phyloP scores from a whole-genome alignment of 1,140 invertebrate species.

The Radopholus similis region DNA sequence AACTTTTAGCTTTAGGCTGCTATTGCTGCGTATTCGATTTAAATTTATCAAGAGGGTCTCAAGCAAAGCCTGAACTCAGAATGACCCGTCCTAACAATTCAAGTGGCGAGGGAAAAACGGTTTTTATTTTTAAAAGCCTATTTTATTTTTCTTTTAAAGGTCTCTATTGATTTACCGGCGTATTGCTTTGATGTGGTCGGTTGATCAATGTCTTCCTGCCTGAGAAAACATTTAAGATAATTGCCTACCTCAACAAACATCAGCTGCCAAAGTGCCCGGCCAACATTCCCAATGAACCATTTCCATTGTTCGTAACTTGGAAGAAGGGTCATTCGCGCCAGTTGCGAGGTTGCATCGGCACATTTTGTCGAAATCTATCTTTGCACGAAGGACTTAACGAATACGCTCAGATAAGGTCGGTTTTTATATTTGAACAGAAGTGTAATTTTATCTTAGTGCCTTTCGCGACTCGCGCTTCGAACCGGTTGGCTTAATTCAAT shows the following conservation, averaged over 20 bases:
- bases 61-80: no score
- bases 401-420: slow-evolving; percentile 62
- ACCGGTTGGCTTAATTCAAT: slow-evolving; percentile 71
- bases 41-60: no score
- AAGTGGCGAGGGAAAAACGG: not conserved
- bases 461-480: slow-evolving; percentile 93
- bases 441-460: slow-evolving; percentile 69
- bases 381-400: slow-evolving; percentile 64
- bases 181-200: slow-evolving; percentile 53
- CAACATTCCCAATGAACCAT: slow-evolving; percentile 42
- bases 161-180: slow-evolving; percentile 49
- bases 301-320: slow-evolving; percentile 65
- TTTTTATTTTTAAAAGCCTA: not conserved
- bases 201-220: not conserved
- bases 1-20: no score
- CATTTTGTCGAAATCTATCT: slow-evolving; percentile 61
- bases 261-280: slow-evolving; percentile 30
- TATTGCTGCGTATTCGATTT: no score
- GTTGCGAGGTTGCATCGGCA: slow-evolving; percentile 65
- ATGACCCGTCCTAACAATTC: not conserved
- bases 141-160: no score
- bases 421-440: slow-evolving; percentile 11
- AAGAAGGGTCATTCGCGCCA: slow-evolving; percentile 61
- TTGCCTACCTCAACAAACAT: slow-evolving; percentile 26
- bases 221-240: not conserved